Evolutionary conservation across 2,888 invertebrate species (phyloP).

Genomic region (Caenorhabditis virilis): DNA sequence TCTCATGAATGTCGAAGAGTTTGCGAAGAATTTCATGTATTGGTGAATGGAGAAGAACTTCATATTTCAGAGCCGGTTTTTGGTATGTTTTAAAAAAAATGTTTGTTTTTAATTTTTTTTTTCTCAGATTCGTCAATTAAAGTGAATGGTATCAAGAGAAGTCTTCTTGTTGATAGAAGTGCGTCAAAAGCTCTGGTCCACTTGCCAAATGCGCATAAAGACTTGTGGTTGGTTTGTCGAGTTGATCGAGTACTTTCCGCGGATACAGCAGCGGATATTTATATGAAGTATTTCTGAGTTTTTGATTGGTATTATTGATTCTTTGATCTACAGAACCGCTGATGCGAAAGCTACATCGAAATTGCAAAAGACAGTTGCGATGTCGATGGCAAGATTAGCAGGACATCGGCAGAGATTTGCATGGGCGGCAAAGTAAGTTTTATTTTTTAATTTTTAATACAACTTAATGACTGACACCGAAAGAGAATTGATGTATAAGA

Average conservation of each 20-base stretch:
- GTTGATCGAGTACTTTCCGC: constrained; percentile 62
- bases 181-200: constrained; percentile 30
- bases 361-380: constrained; percentile 53
- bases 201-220: constrained; percentile 14
- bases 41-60: constrained; percentile 45
- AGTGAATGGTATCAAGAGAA: constrained; percentile 26
- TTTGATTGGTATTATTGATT: background rate
- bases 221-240: constrained; percentile 54
- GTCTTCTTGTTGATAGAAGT: constrained; percentile 24
- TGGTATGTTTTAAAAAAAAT: background rate
- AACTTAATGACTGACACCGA: too few relatives aligned
- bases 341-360: constrained; percentile 59
- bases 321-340: constrained; percentile 12
- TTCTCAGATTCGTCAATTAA: constrained; percentile 10
- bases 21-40: constrained; percentile 61
- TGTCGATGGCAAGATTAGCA: constrained; percentile 51
- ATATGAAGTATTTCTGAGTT: constrained; percentile 43
- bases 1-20: constrained; percentile 70
- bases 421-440: constrained; percentile 55
- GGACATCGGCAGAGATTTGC: constrained; percentile 62
- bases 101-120: constrained; percentile 2
- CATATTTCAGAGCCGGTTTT: constrained; percentile 36
- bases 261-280: constrained; percentile 46
- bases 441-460: background rate
- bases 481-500: too few relatives aligned